Evolutionary conservation across 2,797 vertebrate species (phyloP).

Genomic region (Lagocephalus sceleratus): DNA sequence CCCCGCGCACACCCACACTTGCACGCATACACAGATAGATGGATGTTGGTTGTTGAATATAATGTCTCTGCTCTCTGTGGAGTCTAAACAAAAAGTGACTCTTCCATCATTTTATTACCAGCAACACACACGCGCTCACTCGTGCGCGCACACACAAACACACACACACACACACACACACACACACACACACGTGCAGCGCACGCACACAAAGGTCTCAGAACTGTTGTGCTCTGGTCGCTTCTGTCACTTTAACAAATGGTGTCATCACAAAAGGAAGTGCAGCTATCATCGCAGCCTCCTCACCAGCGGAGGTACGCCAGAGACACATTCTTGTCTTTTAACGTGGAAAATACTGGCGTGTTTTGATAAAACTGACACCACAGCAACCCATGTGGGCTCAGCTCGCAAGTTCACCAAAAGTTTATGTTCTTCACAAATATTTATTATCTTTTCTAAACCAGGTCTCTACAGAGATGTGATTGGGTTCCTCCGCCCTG

Average conservation of each 20-base stretch:
- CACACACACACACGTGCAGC: slow-evolving; percentile 16
- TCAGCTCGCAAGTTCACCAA: slow-evolving; percentile 11
- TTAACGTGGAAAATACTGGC: slow-evolving; percentile 14
- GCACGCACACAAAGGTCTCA: slow-evolving; percentile 36
- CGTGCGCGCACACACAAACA: slow-evolving; percentile 49
- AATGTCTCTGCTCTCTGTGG: slow-evolving; percentile 59
- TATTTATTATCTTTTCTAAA: neutral
- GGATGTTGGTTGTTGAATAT: slow-evolving; percentile 48
- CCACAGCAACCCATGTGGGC: neutral
- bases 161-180: slow-evolving; percentile 10
- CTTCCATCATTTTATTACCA: slow-evolving; percentile 65
- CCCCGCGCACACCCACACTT: slow-evolving; percentile 12
- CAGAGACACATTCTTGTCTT: slow-evolving; percentile 26
- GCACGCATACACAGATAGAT: slow-evolving; percentile 35
- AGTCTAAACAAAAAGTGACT: slow-evolving; percentile 46
- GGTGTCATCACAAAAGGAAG: slow-evolving; percentile 52
- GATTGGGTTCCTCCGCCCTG: too few species aligned
- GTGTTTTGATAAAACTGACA: slow-evolving; percentile 22
- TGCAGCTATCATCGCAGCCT: slow-evolving; percentile 55
- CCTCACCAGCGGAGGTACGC: slow-evolving; percentile 21
- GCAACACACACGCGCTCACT: slow-evolving; percentile 56
- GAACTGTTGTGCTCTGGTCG: slow-evolving; percentile 45
- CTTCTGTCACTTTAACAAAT: slow-evolving; percentile 72
- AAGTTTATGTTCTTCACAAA: neutral
- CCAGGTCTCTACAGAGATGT: neutral